These are phyloP conservation scores for Lordiphosa collinella DNA, from an alignment of 1,140 invertebrate species.

Conservation along the genomic window DNA sequence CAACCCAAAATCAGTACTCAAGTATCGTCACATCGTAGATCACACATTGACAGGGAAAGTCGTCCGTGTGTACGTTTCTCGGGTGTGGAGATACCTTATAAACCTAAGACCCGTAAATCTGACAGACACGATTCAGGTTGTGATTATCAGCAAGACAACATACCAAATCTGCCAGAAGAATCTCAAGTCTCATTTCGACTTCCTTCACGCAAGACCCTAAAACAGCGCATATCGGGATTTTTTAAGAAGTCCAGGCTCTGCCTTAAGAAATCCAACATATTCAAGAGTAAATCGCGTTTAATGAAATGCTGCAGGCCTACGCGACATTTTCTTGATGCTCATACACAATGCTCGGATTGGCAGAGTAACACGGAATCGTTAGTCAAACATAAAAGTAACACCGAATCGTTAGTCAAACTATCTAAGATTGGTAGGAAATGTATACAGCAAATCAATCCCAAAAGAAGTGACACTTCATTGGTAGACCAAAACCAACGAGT, in stretches of 20 bases:
- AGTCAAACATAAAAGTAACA: neutral
- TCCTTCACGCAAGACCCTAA: neutral
- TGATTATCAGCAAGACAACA: neutral
- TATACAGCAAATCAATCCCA: neutral
- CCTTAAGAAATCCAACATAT: neutral
- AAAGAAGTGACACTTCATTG: neutral
- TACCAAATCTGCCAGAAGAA: neutral
- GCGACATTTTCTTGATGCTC: neutral
- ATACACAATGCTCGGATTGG: constrained; percentile 1
- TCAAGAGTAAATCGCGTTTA: neutral
- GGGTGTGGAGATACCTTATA: constrained; percentile 34
- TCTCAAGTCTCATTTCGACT: neutral
- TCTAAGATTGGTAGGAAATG: neutral
- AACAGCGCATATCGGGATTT: constrained; percentile 18
- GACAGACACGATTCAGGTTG: constrained; percentile 11
- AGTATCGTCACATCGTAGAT: neutral
- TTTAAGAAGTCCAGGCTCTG: constrained; percentile 21
- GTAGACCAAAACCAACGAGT: neutral
- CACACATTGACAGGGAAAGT: neutral
- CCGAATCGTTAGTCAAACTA: neutral
- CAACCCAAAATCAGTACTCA: neutral
- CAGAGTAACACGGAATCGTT: too few relatives aligned
- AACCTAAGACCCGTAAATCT: neutral
- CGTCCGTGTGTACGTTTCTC: neutral
- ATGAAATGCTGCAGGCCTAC: neutral